These are phyloP conservation scores for Pampus argenteus DNA, from an alignment of 2,797 vertebrate genomes.

Conservation along the genomic window DNA sequence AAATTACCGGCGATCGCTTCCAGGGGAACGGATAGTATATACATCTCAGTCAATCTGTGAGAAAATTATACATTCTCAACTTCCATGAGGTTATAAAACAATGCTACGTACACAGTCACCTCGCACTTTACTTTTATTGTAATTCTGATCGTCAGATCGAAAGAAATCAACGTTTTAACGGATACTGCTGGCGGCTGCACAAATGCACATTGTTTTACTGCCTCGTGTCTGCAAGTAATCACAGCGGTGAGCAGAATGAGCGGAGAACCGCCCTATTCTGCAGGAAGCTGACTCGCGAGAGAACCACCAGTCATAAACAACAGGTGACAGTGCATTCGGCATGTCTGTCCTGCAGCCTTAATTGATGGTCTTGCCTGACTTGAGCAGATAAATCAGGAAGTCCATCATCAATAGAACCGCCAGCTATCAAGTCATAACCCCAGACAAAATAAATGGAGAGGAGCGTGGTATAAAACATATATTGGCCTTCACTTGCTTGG, in stretches of 20 bases:
- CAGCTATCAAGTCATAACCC: constrained; percentile 83
- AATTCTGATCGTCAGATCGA: constrained; percentile 60
- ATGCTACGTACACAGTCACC: constrained; percentile 30
- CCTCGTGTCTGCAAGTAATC: constrained; percentile 47
- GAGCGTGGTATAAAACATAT: constrained; percentile 81
- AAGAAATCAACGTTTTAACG: constrained; percentile 44
- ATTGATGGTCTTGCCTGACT: constrained; percentile 72
- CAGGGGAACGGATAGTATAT: constrained; percentile 69
- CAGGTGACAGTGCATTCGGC: constrained; percentile 61
- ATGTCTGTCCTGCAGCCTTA: constrained; percentile 66
- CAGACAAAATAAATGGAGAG: constrained; percentile 78
- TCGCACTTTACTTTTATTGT: constrained; percentile 52
- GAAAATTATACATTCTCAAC: constrained; percentile 55
- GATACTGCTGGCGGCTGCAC: constrained; percentile 16
- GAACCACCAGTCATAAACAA: constrained; percentile 70
- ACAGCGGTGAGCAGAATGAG: constrained; percentile 45
- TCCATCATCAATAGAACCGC: constrained; percentile 81
- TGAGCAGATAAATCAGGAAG: constrained; percentile 77
- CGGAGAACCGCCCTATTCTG: constrained; percentile 19
- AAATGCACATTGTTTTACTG: constrained; percentile 60
- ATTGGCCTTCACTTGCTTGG: constrained; percentile 81
- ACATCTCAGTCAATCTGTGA: constrained; percentile 70
- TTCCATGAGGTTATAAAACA: constrained; percentile 67
- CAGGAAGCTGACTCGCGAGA: constrained; percentile 36
- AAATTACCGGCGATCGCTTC: constrained; percentile 79